Evolutionary conservation across 2,797 vertebrate genomes (phyloP), one percentile per base, ranked within the genome.

Genomic region (Hipposideros larvatus): DNA sequence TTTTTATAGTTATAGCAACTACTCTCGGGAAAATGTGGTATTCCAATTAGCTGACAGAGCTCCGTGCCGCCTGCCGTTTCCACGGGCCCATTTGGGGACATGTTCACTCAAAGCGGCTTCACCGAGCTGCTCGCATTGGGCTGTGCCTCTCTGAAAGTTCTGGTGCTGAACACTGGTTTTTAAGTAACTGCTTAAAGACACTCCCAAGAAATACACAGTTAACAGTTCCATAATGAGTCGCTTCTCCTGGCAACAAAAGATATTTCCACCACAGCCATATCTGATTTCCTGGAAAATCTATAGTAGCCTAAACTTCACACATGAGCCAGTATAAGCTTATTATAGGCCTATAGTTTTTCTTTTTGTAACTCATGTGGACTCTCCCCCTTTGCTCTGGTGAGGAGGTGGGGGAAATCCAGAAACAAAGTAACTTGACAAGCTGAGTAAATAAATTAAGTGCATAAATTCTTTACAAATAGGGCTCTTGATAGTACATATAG

Each of bases 381-480:
- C 55, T 92, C 55, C 31, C 24, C 16, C 5, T 28, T 57, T 90
- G 46, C 77, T 97, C 78, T 61, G 34, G 66, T 51, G 43, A 34
- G 34, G 34, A 34, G 34, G 34, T 34, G 34, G 28, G 5, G 15
- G 1, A 10, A 46, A 87, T 86, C 7, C 78, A 95, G 51, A 95
- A 97, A 90, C 73, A 96, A 96, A 98, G 83, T 95, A 97, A 98
- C 34, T 22, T 57, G 79, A 87, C 26, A 83, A 92, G 41, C 86
- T 88, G 13, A 97, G 66, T 86, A 97, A 37, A 97, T 97, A 97
- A 97, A 97, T 97, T 97, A 98, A 97, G 65, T 89, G 87, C 31
- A 96, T 85, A 96, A 63, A 92, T 91, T 97, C 93, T 96, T 96
- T 94, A 96, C 94, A 98, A 98, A 98, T 37, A 95, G 65, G 70